A percentile compares a stretch with the other conserved stretches of the same genome.
phyloP scores from a whole-genome alignment of 2,797 vertebrate species.

The Cichlasoma orientale region DNA sequence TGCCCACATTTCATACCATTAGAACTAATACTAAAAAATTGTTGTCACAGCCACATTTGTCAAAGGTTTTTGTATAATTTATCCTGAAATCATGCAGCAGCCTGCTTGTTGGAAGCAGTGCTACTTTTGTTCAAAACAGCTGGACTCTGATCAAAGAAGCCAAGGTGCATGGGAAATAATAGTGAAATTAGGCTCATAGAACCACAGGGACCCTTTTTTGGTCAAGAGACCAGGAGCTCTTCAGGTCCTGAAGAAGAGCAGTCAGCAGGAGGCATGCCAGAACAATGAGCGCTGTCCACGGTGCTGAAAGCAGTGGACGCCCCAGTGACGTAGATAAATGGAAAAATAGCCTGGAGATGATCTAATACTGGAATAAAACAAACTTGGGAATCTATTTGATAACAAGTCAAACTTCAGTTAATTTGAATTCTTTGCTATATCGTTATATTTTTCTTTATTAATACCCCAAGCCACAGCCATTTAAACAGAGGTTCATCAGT shows the following conservation, averaged over 20 bases:
- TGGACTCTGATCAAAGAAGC: neutral
- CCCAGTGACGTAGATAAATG: neutral
- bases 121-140: neutral
- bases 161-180: neutral
- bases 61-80: neutral
- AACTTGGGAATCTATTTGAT: neutral
- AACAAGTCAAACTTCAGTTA: neutral
- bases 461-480: neutral
- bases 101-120: neutral
- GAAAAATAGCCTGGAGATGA: neutral
- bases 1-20: neutral
- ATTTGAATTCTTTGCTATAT: neutral
- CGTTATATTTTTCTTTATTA: neutral
- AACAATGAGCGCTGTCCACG: slow-evolving; percentile 62
- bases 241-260: neutral
- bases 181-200: neutral
- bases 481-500: neutral
- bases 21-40: neutral
- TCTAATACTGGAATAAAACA: neutral
- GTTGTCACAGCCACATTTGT: neutral
- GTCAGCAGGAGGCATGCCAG: neutral
- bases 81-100: neutral
- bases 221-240: neutral
- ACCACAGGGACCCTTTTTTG: neutral
- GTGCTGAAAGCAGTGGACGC: slow-evolving; percentile 62